Base-by-base conservation (phyloP, 92 coral and sea anemone genomes). In the Pocillopora grandis region DNA sequence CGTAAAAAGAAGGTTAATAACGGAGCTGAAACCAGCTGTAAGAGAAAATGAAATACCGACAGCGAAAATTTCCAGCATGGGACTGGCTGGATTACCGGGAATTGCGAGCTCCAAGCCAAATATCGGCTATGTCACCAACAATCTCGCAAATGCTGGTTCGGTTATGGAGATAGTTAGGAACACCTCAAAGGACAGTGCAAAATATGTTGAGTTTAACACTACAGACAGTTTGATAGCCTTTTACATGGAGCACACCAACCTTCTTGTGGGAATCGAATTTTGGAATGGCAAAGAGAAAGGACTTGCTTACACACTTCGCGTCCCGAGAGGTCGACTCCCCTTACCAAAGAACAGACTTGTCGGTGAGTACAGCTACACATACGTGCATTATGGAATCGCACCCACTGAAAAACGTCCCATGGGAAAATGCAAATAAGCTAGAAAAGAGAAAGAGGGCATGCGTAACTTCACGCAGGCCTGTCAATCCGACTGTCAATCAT, bases 261-360 rank as follows among this genome's bases (percentile, higher is more conserved):
- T 94, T 23, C 86, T 83, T 4, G 37, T 83, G 31, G 95, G 95
- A 21, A 80, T 94, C 42, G 89, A 90, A 33, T 91, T 91, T 81
- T 76, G 80, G 76, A 91, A 89, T 56, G 89, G 88, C 48, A 81
- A 76, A 21, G 56, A 75, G 3, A 85, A 88, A 12, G 86, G 78
- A 10, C 15, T 94, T 68, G 84, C 93, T 13, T 94, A 94, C 83
- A 87, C 95, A 12, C 70, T 94, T 14, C 95, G 86, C 62, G 62
- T 86, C 12, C 76, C 81, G 52, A 7, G 8, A 57, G 88, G 71
- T 49, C 57, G 42, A 15, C 64, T 92, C 27, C 98, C 98, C 8
- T 79, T 74, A 64, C 55, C 81, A 21, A 81, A 87, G 42, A 58
- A 62, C 31, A 87, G 85, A 83, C 76, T 85, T 27, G 88, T 77